Evolutionary conservation across 2,888 invertebrate genomes (phyloP), one percentile per base, ranked within the genome.

Genomic region (Acanthacorydalis orientalis): DNA sequence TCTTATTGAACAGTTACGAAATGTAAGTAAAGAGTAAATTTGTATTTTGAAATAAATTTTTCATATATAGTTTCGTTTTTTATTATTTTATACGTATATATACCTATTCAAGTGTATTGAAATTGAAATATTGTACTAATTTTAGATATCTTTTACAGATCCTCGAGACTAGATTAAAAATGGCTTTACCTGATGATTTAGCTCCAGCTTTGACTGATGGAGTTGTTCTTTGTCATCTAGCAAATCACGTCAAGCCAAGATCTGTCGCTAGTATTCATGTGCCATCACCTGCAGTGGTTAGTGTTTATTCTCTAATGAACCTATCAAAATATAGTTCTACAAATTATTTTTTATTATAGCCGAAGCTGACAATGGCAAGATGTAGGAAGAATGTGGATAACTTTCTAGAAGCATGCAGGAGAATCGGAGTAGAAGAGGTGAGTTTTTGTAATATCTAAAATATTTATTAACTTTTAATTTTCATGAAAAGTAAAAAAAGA

Each of bases 331-430:
- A 42, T 42, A 42, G 10, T 43, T 42, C 31, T 43, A 43, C 4
- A 31, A 8, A 8, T 43, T 31, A 16, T 15, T 44, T 11, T 51
- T 56, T 55, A 49, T 76, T 77, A 38, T 68, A 93, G 92, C 91
- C 92, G 35, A 92, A 92, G 67, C 67, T 95, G 55, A 88, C 92
- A n/a, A 85, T 90, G 81, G 90, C 93, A 39, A 79, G 93, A 57
- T 92, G 92, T 71, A 76, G 92, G 58, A 75, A 89, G 60, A 95
- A 95, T 64, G 92, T 95, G 31, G 93, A 95, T 64, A 93, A 93
- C 68, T 95, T 95, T 62, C 69, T 95, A 56, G 91, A 92, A 60
- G 93, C 93, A 16, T 95, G 93, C 67, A 76, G 90, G 51, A 86
- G 80, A 67, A 88, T 93, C 58, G 95, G 95, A 54, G 89, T 95